phyloP scores from a whole-genome alignment of 2,797 vertebrate genomes.

The Hoplostethus mediterraneus region DNA sequence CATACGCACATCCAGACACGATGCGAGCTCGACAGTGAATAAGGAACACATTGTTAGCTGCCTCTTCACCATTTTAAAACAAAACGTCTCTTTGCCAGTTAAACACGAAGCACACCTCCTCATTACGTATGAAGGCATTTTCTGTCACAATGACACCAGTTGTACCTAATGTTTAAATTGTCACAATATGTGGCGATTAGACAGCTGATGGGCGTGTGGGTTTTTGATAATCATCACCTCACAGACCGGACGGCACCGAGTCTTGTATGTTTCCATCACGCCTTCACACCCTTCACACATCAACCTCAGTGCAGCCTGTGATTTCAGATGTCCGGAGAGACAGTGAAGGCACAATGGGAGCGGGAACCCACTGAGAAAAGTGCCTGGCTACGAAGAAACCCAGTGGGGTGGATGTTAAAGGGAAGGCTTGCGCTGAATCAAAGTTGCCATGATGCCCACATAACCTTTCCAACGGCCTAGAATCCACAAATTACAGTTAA shows the following conservation, averaged over 20 bases:
- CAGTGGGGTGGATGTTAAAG: conserved; percentile 28
- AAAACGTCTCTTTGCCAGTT: no score
- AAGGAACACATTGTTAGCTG: no score
- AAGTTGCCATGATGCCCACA: conserved; percentile 18
- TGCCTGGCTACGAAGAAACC: conserved; percentile 28
- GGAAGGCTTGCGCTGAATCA: conserved; percentile 9
- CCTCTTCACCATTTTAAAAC: no score
- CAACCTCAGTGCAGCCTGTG: conserved; percentile 31
- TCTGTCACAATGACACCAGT: neutral
- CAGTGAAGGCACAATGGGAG: conserved; percentile 4
- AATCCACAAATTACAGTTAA: conserved; percentile 1
- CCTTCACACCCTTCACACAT: conserved; percentile 6
- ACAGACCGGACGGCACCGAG: conserved; percentile 10
- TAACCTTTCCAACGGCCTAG: conserved; percentile 1
- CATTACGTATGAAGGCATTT: neutral
- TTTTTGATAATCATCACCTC: conserved; percentile 45
- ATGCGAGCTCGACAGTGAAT: no score
- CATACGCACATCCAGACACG: no score
- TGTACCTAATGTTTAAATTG: neutral
- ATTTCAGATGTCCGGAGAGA: conserved; percentile 30
- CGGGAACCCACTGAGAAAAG: neutral
- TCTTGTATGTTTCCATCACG: conserved; percentile 8
- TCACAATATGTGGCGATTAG: conserved; percentile 9
- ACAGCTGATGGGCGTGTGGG: conserved; percentile 46
- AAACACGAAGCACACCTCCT: neutral